These are phyloP conservation scores for Pilophorus perplexus DNA, from an alignment of 2,888 invertebrate genomes.

Conservation along the genomic window DNA sequence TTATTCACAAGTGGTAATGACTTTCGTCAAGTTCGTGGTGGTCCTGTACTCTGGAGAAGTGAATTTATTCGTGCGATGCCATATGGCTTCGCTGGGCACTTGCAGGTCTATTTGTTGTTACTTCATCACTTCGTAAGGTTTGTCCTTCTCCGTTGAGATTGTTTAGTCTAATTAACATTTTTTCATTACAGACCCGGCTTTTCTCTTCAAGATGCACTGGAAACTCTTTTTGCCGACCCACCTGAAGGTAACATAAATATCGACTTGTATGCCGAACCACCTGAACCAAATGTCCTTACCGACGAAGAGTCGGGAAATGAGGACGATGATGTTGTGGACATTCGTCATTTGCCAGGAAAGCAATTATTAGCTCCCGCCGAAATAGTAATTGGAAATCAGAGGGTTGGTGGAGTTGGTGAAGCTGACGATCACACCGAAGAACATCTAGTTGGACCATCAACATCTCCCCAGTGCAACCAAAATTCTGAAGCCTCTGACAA, in stretches of 20 bases:
- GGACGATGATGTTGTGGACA: slow-evolving; percentile 19
- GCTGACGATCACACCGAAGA: background rate
- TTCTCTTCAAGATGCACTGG: slow-evolving; percentile 8
- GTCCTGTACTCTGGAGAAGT: background rate
- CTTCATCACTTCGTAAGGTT: slow-evolving; percentile 1
- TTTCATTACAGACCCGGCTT: background rate
- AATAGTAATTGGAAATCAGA: slow-evolving; percentile 25
- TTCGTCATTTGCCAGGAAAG: background rate
- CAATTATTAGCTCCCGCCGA: slow-evolving; percentile 17
- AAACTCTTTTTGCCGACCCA: background rate
- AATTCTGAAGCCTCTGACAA: background rate
- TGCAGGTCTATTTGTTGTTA: background rate
- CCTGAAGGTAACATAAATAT: background rate
- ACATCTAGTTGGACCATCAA: background rate
- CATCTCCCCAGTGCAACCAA: background rate
- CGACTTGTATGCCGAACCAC: background rate
- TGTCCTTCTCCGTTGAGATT: background rate
- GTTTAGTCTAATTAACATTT: background rate
- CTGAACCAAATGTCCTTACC: background rate
- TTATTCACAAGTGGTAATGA: background rate
- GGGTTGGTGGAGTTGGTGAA: background rate
- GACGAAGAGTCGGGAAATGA: background rate
- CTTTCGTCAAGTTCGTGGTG: background rate
- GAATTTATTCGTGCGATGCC: background rate
- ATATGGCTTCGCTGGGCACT: slow-evolving; percentile 16